phyloP scores from a whole-genome alignment of 1,140 invertebrate species.

The Polyergus mexicanus region DNA sequence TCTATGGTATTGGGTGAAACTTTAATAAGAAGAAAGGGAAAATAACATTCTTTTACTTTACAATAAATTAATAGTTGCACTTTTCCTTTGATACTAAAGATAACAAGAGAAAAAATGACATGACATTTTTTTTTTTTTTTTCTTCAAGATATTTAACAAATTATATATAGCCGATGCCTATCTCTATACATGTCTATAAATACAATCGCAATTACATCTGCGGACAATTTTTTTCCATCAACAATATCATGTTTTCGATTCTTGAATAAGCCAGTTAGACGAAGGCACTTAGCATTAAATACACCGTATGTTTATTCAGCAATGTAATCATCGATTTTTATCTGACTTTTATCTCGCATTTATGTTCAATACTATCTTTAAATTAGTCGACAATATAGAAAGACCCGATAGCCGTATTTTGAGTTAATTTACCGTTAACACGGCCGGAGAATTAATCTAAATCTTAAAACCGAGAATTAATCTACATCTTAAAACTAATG shows the following conservation, averaged over 20 bases:
- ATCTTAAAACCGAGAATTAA: background rate
- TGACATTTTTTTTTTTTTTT: background rate
- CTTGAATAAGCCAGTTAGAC: background rate
- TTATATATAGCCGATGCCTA: background rate
- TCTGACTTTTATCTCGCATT: conserved; percentile 1
- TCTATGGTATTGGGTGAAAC: background rate
- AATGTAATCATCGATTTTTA: background rate
- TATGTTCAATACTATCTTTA: background rate
- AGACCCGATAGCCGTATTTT: background rate
- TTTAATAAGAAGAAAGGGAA: background rate
- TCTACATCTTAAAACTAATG: background rate
- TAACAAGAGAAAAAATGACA: background rate
- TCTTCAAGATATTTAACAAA: background rate
- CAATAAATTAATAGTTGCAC: no score
- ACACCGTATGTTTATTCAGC: background rate
- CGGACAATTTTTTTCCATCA: background rate
- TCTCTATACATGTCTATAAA: no score
- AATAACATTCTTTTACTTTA: no score
- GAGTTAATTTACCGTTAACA: conserved; percentile 27
- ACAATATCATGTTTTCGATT: background rate
- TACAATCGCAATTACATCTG: background rate
- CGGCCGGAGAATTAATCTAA: background rate
- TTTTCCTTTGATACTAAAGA: no score
- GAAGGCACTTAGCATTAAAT: background rate
- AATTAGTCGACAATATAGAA: background rate